Evolutionary conservation across 2,797 vertebrate genomes (phyloP), one percentile per base, ranked within the genome.

Genomic region (Zalophus californianus): DNA sequence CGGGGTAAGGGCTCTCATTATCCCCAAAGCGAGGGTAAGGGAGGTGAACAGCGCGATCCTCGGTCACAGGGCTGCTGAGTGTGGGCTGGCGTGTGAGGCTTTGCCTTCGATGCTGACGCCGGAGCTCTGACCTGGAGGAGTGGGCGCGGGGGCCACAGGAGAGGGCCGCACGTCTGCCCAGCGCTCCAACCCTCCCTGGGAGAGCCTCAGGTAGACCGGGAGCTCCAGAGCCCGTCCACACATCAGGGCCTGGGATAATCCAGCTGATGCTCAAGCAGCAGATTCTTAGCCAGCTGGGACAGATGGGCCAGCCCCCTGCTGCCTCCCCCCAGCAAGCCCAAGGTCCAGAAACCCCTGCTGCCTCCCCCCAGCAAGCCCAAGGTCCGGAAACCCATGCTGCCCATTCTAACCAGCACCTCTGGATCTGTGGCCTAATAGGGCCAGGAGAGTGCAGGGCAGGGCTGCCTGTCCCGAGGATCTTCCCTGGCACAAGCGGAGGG

Each of bases 41-140:
- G 60, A 48, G 38, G 35, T 0, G 3, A 8, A 12, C 41, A 2
- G 1, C 35, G 0, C 0, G 6, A 3, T 0, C 0, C 27, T 9
- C 3, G 0, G 14, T 27, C 29, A 23, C 79, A 1, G 0, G 11
- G 27, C 35, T 5, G 35, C 56, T 11, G 4, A 29, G 48, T 0
- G 18, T 1, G 1, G 12, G n/a, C n/a, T 32, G 56, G 3, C 3
- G 35, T 11, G 1, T 48, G 29, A 13, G 11, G 3, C 29, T 58
- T 16, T 32, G 18, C 75, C 38, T 18, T 25, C 6, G 4, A 5
- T 23, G 13, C 7, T 15, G 44, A 32, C 29, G 56, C 56, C 66
- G 9, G 16, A 77, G 78, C 9, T 7, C 70, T 5, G 16, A 5
- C 38, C 18, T 2, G 14, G 23, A 23, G 6, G 44, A 6, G 11